Base-by-base conservation (phyloP, 2,797 vertebrate species). In the Buceros bicornis region DNA sequence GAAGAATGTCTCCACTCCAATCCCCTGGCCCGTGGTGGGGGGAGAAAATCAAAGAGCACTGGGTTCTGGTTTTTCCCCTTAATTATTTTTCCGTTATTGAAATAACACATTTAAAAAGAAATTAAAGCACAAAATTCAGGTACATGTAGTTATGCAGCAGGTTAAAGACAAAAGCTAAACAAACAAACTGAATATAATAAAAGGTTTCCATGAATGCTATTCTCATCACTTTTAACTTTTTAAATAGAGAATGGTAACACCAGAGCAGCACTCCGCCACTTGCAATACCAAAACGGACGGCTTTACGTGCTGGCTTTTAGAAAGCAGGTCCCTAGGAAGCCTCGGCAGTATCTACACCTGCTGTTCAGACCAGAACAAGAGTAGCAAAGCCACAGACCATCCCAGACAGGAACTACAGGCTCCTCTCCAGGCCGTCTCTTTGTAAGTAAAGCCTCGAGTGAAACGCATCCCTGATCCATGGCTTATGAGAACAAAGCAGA, bases 1-100 rank as follows among this genome's bases (percentile, higher is more conserved):
- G 16, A 78, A 29, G 43, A 65, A 77, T 8, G 24, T 21, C 42
- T 82, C 20, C 33, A 40, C 43, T 82, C 20, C 33, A 42, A 28
- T 10, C 4, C 17, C 21, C 43, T 1, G 0, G 37, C 6, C 40
- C 20, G 6, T 1, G 4, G 51, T 11, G 22, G 6, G 11, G 18
- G 31, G 10, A 91, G 56, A 86, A 64, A 40, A 40, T 40, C 37
- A 40, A 40, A 40, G 10, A 40, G 37, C 37, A 12, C 12, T 12
- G 17, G 24, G 72, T 20, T 71, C 35, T 85, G 11, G 1, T 18
- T 62, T 87, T 57, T 82, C 35, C 4, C 9, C 16, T 61, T 82
- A 50, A 87, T 54, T 90, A 37, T 43, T 87, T 70, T 61, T 40
- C 15, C 18, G 24, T 37, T 81, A 53, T 24, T 87, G 62, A 74